Conservation (phyloP, 1,140 invertebrate genomes). For the Ditylenchus dipsaci region DNA sequence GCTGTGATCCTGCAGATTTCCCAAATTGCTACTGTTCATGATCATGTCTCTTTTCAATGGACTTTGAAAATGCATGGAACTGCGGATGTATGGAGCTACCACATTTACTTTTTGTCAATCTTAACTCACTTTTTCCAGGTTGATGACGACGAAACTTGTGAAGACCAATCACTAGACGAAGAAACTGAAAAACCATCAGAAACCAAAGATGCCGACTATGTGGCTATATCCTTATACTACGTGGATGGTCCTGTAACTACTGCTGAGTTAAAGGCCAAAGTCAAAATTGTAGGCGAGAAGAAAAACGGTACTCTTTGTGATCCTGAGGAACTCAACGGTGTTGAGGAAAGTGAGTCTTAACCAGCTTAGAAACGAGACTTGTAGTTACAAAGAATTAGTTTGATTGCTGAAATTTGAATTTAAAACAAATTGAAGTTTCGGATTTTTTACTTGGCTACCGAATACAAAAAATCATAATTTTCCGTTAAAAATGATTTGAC, state of each 20-base stretch:
- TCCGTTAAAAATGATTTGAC: too few species aligned
- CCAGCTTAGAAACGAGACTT: neutral
- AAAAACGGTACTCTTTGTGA: constrained; percentile 2
- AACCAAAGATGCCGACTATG: constrained; percentile 28
- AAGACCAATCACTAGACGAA: constrained; percentile 1
- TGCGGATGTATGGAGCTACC: constrained; percentile 32
- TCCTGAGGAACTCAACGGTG: constrained; percentile 3
- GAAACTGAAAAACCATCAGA: neutral
- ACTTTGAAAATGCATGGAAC: constrained; percentile 52
- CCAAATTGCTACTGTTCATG: constrained; percentile 57
- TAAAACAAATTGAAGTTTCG: too few species aligned
- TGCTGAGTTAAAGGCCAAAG: constrained; percentile 27
- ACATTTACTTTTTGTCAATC: neutral
- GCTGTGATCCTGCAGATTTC: constrained; percentile 51
- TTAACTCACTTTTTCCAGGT: neutral
- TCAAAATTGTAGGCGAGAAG: constrained; percentile 22
- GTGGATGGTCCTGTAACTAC: constrained; percentile 37
- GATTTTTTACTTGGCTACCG: too few species aligned
- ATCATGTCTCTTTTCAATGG: constrained; percentile 57
- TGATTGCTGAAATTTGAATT: too few species aligned
- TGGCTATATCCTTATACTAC: constrained; percentile 44
- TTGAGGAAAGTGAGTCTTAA: neutral
- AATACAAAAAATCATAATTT: too few species aligned
- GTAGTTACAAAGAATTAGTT: neutral
- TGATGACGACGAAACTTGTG: constrained; percentile 4